These are phyloP conservation scores for Epirrhoe tristata DNA, from an alignment of 2,888 invertebrate genomes.

Conservation along the genomic window DNA sequence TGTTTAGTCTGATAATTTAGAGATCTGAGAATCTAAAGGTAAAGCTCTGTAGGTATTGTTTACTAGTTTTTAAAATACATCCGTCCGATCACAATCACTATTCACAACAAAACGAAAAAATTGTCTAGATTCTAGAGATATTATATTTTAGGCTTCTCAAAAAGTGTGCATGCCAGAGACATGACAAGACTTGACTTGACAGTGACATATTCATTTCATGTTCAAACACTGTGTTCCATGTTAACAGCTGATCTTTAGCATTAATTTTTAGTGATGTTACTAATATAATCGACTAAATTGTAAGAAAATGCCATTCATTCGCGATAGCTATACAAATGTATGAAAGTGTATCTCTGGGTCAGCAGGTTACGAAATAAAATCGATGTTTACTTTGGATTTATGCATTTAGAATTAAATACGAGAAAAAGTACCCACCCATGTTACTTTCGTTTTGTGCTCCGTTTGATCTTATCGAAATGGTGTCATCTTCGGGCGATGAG, in stretches of 20 bases:
- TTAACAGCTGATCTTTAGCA: not conserved
- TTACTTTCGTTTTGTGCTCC: conserved; percentile 80
- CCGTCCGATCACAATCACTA: too few species aligned
- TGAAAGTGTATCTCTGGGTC: not conserved
- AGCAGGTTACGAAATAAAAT: not conserved
- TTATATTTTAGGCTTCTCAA: too few species aligned
- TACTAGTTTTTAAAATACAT: too few species aligned
- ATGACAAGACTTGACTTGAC: too few species aligned
- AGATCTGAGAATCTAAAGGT: too few species aligned
- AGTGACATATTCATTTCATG: not conserved
- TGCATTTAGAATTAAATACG: not conserved
- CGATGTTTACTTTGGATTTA: not conserved
- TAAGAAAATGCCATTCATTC: not conserved
- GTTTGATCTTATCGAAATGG: conserved; percentile 83
- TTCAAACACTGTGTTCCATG: not conserved
- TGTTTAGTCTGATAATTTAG: not conserved
- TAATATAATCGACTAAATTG: not conserved
- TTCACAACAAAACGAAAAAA: too few species aligned
- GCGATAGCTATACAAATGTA: not conserved
- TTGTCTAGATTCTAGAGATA: too few species aligned
- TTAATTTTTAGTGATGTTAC: not conserved
- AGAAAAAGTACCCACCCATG: conserved; percentile 73
- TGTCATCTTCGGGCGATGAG: conserved; percentile 86
- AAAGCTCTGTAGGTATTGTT: too few species aligned
- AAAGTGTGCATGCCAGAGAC: too few species aligned